A percentile compares a stretch with the other conserved stretches of the same genome.
These are phyloP conservation scores for Cyclargus thomasi DNA, from an alignment of 1,140 invertebrate species.

Conservation along the genomic window DNA sequence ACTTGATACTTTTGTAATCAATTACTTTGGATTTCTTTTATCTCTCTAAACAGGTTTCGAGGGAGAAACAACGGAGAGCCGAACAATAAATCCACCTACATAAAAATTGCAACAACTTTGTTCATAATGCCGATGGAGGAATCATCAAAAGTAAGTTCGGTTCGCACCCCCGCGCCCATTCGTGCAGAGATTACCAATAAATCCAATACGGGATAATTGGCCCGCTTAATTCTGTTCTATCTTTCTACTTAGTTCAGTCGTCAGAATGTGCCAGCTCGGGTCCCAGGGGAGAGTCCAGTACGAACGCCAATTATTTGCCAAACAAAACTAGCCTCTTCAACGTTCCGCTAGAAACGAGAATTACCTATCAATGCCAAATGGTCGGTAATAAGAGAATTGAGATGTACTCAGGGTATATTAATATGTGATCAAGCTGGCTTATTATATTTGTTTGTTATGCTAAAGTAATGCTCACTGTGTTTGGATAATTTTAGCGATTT, in stretches of 20 bases:
- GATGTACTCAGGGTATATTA: conserved; percentile 2
- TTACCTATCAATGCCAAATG: conserved; percentile 36
- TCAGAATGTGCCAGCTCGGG: conserved; percentile 72
- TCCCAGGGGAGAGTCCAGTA: conserved; percentile 64
- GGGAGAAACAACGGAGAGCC: conserved; percentile 57
- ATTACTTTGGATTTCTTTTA: conserved; percentile 53
- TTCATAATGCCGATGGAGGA: conserved; percentile 70
- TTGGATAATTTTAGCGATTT: neutral
- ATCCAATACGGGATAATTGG: conserved; percentile 75
- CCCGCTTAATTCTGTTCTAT: conserved; percentile 74
- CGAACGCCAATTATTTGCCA: conserved; percentile 50
- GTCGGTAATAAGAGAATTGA: conserved; percentile 26
- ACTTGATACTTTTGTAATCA: conserved; percentile 58
- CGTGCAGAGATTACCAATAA: conserved; percentile 75
- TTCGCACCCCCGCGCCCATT: conserved; percentile 72
- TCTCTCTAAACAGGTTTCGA: conserved; percentile 57
- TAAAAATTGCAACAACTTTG: conserved; percentile 74
- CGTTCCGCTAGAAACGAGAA: conserved; percentile 42
- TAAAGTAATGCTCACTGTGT: neutral
- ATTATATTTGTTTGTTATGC: conserved; percentile 2
- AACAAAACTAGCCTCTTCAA: conserved; percentile 53
- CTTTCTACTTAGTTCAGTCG: conserved; percentile 75
- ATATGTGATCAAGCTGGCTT: neutral
- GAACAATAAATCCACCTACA: conserved; percentile 71
- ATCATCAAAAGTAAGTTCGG: conserved; percentile 72